Percentiles rank a stretch among this genome's conserved stretches.
Evolutionary conservation across 2,888 invertebrate species (phyloP).

Genomic region (Enoplolaimus lenunculus): DNA sequence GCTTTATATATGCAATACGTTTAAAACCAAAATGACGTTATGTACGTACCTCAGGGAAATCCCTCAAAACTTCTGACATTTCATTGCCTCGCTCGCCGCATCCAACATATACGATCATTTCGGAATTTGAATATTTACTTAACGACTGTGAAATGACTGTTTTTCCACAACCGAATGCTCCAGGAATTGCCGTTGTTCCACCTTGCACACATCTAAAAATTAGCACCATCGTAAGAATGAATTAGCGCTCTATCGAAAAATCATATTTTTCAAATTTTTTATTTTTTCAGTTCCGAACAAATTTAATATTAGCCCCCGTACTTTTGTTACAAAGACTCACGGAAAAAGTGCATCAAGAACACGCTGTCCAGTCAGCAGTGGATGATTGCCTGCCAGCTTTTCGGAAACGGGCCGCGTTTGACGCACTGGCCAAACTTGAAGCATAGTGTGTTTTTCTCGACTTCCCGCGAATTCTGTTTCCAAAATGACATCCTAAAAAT

Average conservation of each 20-base stretch:
- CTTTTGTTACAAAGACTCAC: too few relatives aligned
- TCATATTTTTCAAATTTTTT: not conserved
- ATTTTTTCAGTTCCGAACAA: too few relatives aligned
- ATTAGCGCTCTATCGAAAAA: not conserved
- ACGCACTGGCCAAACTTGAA: constrained; percentile 99
- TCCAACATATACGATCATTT: constrained; percentile 97
- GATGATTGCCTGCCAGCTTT: constrained; percentile 95
- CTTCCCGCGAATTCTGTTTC: constrained; percentile 98
- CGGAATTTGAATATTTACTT: constrained; percentile 98
- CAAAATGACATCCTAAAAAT: constrained; percentile 70
- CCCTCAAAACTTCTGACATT: constrained; percentile 93
- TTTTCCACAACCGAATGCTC: constrained; percentile 99
- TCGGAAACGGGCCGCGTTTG: constrained; percentile 90
- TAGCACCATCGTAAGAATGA: constrained; percentile 12
- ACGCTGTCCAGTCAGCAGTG: constrained; percentile 90
- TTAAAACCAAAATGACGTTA: too few relatives aligned
- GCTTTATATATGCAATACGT: too few relatives aligned
- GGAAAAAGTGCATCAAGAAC: constrained; percentile 97
- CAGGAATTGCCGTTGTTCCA: constrained; percentile 95
- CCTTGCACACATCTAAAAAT: constrained; percentile 75
- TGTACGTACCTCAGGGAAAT: constrained; percentile 92
- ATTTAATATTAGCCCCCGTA: too few relatives aligned
- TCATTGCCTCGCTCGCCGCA: constrained; percentile 99
- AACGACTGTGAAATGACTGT: constrained; percentile 98
- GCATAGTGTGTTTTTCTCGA: constrained; percentile 75